These are phyloP conservation scores for Sphenodon punctatus DNA, from an alignment of 2,797 vertebrate genomes.

Conservation along the genomic window DNA sequence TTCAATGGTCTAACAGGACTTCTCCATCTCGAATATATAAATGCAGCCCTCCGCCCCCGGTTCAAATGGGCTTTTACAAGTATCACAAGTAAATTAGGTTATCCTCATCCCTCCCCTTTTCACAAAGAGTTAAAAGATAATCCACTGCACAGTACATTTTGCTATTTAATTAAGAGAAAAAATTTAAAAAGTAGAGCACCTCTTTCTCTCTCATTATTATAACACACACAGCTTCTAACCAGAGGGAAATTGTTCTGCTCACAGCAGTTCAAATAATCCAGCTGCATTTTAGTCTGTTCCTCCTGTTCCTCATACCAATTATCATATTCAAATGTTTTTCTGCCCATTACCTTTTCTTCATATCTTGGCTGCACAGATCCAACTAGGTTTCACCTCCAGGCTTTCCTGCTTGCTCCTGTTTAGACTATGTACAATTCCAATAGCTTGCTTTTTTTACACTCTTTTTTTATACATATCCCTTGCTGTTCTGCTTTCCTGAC, in stretches of 20 bases:
- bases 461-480: background rate
- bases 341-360: slow-evolving; percentile 34
- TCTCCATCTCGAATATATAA: background rate
- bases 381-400: slow-evolving; percentile 27
- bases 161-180: slow-evolving; percentile 1
- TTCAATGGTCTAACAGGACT: background rate
- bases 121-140: slow-evolving; percentile 20
- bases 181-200: background rate
- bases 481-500: background rate
- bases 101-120: background rate
- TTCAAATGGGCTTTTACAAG: background rate
- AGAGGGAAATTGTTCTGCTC: slow-evolving; percentile 5
- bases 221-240: slow-evolving; percentile 22
- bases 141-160: background rate
- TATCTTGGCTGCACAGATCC: slow-evolving; percentile 36
- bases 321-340: slow-evolving; percentile 33
- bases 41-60: too few species aligned
- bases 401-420: slow-evolving; percentile 32
- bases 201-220: slow-evolving; percentile 36
- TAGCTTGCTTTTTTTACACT: background rate
- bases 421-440: slow-evolving; percentile 32
- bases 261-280: slow-evolving; percentile 25
- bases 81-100: background rate
- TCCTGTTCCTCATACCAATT: slow-evolving; percentile 27
- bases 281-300: slow-evolving; percentile 28